Evolutionary conservation across 30 jellyfish, hydroid and myxozoan species (phyloP).

Genomic region (Aurelia sp.): DNA sequence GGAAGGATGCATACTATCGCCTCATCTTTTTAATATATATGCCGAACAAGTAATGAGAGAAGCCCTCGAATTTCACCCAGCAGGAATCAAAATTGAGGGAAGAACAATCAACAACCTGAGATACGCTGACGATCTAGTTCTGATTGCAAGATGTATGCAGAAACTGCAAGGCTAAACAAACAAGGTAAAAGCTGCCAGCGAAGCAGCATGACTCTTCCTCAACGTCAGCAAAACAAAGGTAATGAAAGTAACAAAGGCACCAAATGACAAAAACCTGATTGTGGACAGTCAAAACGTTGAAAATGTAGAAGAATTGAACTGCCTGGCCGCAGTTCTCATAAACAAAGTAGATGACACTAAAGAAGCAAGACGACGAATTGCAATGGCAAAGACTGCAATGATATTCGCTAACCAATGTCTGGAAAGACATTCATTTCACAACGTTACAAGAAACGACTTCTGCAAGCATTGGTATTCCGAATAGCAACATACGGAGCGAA

Average conservation of each 20-base stretch:
- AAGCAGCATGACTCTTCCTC: neutral
- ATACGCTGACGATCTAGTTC: conserved; percentile 38
- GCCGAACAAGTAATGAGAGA: conserved; percentile 31
- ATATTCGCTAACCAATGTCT: conserved; percentile 29
- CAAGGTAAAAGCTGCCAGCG: conserved; percentile 4
- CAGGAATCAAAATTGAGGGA: conserved; percentile 21
- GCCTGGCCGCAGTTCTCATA: conserved; percentile 9
- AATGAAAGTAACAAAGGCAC: neutral
- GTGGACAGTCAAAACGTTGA: neutral
- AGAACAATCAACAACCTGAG: conserved; percentile 30
- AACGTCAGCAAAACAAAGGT: neutral
- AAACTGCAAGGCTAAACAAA: neutral
- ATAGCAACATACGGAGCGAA: conserved; percentile 22
- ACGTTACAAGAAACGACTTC: conserved; percentile 36
- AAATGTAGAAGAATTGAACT: conserved; percentile 4
- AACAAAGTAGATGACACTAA: conserved; percentile 19
- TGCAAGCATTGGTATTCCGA: conserved; percentile 31
- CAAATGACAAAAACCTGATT: neutral
- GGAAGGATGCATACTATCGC: conserved; percentile 20
- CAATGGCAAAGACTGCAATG: conserved; percentile 34
- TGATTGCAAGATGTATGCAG: conserved; percentile 37
- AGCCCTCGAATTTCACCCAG: conserved; percentile 9
- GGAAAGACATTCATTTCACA: conserved; percentile 17
- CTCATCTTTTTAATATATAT: conserved; percentile 25
- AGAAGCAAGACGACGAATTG: no score